Conservation (phyloP, 1,140 invertebrate genomes). For the Heterodera carotae region DNA sequence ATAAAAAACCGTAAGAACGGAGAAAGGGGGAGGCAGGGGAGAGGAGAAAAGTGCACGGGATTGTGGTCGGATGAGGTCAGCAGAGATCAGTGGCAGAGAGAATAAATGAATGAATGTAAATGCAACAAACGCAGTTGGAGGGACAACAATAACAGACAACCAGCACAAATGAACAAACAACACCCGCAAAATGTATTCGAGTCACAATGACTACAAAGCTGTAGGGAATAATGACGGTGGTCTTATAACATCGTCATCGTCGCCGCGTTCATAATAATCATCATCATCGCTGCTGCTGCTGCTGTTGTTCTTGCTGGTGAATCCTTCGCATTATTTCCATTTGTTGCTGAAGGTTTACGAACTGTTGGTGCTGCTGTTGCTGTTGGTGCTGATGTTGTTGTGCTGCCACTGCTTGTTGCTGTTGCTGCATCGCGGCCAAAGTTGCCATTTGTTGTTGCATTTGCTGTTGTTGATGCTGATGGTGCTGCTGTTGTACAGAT, state of each 20-base stretch:
- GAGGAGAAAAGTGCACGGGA: no score
- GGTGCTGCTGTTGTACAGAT: constrained; percentile 20
- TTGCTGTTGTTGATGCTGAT: constrained; percentile 20
- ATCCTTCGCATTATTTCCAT: constrained; percentile 5
- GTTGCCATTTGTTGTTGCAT: constrained; percentile 27
- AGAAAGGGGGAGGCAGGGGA: no score
- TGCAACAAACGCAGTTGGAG: no score
- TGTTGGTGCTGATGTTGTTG: neutral
- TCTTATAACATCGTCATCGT: neutral
- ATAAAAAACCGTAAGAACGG: no score
- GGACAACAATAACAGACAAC: no score
- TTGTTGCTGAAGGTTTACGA: neutral
- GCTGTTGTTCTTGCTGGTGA: neutral
- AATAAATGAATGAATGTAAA: no score
- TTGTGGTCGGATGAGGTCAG: no score
- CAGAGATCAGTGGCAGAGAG: no score
- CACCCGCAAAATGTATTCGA: no score
- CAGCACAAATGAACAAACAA: no score
- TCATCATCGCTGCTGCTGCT: neutral
- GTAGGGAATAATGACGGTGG: no score
- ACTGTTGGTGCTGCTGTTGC: constrained; percentile 9
- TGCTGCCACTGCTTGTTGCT: constrained; percentile 13
- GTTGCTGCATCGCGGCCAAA: constrained; percentile 15
- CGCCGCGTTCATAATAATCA: neutral
- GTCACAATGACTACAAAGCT: no score